phyloP scores from a whole-genome alignment of 2,113 vertebrate genomes.

The Peucedramus taeniatus region DNA sequence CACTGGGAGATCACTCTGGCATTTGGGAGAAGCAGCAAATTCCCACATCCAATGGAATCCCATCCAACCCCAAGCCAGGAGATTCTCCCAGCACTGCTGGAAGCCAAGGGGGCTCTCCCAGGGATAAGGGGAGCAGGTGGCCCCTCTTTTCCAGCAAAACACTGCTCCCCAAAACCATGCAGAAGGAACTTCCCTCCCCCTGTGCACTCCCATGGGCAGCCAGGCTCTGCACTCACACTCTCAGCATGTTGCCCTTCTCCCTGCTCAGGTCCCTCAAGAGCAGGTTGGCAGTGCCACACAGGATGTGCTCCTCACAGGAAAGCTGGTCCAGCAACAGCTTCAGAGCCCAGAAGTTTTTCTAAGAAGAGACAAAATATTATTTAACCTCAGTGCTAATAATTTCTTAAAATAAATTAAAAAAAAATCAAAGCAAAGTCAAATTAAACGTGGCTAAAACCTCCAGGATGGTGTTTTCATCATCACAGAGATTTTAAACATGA shows the following conservation, averaged over 20 bases:
- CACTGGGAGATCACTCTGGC: no score
- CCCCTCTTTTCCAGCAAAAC: neutral
- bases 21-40: fast-evolving
- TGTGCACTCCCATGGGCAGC: no score
- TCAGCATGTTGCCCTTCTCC: neutral
- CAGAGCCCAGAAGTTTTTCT: conserved; percentile 68
- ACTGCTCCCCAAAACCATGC: neutral
- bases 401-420: neutral
- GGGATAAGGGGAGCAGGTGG: neutral
- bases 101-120: neutral
- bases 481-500: neutral
- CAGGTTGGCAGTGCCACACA: neutral
- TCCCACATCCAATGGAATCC: neutral
- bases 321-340: conserved; percentile 43
- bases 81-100: neutral
- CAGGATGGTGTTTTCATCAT: neutral
- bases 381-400: neutral
- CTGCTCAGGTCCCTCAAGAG: neutral
- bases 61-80: neutral
- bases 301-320: neutral
- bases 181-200: neutral
- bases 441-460: neutral
- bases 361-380: neutral
- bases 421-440: neutral
- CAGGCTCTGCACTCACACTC: neutral